Conservation (phyloP, 2,888 invertebrate species). For the Zootermopsis nevadensis region DNA sequence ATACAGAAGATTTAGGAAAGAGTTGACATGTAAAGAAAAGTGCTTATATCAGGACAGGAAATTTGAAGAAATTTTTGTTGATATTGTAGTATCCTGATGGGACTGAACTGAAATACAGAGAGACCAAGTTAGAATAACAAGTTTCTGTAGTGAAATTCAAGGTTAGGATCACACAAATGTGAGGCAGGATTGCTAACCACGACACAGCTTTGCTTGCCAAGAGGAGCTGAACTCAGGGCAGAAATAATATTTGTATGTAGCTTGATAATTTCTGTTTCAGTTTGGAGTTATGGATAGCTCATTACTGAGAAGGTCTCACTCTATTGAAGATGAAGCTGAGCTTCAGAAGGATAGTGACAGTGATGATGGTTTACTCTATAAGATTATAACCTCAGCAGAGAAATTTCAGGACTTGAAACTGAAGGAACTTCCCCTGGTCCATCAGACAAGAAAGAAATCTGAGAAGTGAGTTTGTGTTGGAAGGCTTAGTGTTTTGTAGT, state of each 20-base stretch:
- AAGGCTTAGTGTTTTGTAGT: no score
- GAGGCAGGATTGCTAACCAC: no score
- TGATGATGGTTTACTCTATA: slow-evolving; percentile 19
- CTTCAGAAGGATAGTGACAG: slow-evolving; percentile 25
- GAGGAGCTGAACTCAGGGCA: no score
- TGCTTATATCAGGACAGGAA: not conserved
- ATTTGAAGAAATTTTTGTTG: not conserved
- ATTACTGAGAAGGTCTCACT: not conserved
- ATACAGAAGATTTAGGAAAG: no score
- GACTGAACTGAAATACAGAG: not conserved
- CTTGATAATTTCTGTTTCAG: not conserved
- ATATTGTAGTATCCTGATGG: not conserved
- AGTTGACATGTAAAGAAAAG: no score
- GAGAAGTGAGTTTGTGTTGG: slow-evolving; percentile 41
- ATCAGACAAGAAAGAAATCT: slow-evolving; percentile 46
- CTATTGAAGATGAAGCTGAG: slow-evolving; percentile 27
- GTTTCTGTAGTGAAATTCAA: not conserved
- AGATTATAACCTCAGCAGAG: slow-evolving; percentile 29
- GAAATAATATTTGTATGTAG: not conserved
- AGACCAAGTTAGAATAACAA: not conserved
- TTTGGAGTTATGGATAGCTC: not conserved
- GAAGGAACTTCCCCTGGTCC: slow-evolving; percentile 50
- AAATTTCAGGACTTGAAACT: slow-evolving; percentile 35
- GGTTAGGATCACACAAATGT: no score
- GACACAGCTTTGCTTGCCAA: not conserved